Percentiles rank a stretch among this genome's conserved stretches.
Evolutionary conservation across 2,888 invertebrate genomes (phyloP).

Genomic region (Parelbella ahira): DNA sequence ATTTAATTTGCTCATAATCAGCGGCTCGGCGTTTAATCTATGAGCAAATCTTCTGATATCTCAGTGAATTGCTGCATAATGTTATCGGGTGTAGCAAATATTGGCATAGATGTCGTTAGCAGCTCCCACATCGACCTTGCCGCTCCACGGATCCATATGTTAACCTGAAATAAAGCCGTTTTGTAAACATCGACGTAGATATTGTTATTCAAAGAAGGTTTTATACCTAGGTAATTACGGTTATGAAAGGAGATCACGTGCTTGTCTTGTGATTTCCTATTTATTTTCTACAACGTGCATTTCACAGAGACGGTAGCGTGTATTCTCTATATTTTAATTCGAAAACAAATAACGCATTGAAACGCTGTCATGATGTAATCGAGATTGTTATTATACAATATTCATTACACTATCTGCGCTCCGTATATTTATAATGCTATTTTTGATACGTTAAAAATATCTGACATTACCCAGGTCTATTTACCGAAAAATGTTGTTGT

Average conservation of each 20-base stretch:
- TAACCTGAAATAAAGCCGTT: constrained; percentile 49
- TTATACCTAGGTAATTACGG: constrained; percentile 27
- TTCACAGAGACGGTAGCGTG: constrained; percentile 7
- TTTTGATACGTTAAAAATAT: no score
- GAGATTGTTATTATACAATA: no score
- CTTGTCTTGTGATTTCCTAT: constrained; percentile 13
- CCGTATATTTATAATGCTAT: no score
- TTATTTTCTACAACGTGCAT: constrained; percentile 19
- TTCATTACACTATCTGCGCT: no score
- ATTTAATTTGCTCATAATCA: constrained; percentile 51
- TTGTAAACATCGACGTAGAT: constrained; percentile 40
- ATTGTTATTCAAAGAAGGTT: constrained; percentile 50
- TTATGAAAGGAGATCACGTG: constrained; percentile 22
- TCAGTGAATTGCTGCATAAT: constrained; percentile 72
- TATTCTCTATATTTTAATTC: constrained; percentile 11
- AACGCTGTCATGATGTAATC: no score
- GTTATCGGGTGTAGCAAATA: constrained; percentile 72
- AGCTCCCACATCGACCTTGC: constrained; percentile 62
- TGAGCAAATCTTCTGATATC: constrained; percentile 73
- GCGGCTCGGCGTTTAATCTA: constrained; percentile 68
- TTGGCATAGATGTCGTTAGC: constrained; percentile 63
- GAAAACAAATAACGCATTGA: no score
- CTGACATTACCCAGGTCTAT: no score
- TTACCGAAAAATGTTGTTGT: no score
- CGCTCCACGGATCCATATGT: constrained; percentile 49